Evolutionary conservation across 2,113 vertebrate species (phyloP), one percentile per base, ranked within the genome.

Genomic region (Gnathonemus longibarbis): DNA sequence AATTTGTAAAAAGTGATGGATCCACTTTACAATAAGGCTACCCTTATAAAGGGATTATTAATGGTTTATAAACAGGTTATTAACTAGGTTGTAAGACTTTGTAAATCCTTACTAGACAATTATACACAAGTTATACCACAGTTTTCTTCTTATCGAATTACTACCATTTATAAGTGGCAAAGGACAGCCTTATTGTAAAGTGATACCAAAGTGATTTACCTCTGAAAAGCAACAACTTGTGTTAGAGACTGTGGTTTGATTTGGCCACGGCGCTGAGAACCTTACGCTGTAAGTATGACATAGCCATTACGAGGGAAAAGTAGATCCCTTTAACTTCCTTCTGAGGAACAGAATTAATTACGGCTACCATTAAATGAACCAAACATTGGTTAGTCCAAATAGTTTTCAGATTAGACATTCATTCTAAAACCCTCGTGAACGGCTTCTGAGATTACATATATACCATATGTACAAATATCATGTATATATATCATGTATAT

Each of bases 221-320:
- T n/a, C 35, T 88, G 39, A 88, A 66, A 53, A 70, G 62, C 8
- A 21, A 62, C 10, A 11, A 88, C 24, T n/a, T 50, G 7, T 13
- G n/a, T 66, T 66, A 31, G 13, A 89, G 31, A n/a, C 88, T 77
- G 56, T 31, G 53, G 88, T 89, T 83, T 48, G 50, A 24, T 39
- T 58, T 21, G 4, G 21, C 39, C 83, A 21, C 89, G 3, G 80
- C n/a, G 0, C 24, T 56, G 93, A 95, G 93, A 95, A 95, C 94
- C 93, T 92, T 93, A 92, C 90, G 92, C 49, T 92, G 93, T 95
- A 94, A 93, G 62, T 92, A 96, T 96, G 96, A 96, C 96, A 96
- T 94, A 96, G 96, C 95, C 96, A 96, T 96, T 96, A 96, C 96
- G 91, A 91, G 94, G 93, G 94, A 94, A 85, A 24, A 31, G 13